Evolutionary conservation across 2,797 vertebrate genomes (phyloP).

Genomic region (Pipistrellus pygmaeus): DNA sequence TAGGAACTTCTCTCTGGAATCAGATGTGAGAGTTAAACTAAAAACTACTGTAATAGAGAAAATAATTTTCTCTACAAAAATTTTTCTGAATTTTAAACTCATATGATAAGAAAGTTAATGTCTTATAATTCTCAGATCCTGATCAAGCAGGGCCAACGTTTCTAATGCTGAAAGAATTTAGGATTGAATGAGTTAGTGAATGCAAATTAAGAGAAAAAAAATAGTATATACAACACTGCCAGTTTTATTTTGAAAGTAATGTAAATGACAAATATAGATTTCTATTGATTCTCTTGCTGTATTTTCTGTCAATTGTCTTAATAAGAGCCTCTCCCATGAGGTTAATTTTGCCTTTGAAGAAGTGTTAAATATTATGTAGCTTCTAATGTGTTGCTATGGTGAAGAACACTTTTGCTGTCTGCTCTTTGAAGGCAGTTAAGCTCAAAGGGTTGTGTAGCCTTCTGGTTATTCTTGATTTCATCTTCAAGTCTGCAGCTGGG

Average conservation of each 20-base stretch:
- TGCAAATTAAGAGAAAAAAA: constrained; percentile 30
- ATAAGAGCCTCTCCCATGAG: background rate
- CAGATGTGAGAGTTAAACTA: background rate
- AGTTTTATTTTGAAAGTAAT: constrained; percentile 23
- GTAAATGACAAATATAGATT: background rate
- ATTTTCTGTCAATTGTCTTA: constrained; percentile 49
- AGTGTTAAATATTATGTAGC: constrained; percentile 41
- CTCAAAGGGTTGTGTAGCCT: constrained; percentile 3
- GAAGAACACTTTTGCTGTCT: background rate
- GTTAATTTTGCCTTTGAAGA: constrained; percentile 59
- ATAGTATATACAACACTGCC: background rate
- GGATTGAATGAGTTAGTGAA: background rate
- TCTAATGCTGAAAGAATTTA: constrained; percentile 6
- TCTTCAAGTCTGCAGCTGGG: constrained; percentile 50
- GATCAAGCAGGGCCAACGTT: background rate
- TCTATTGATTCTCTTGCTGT: constrained; percentile 6
- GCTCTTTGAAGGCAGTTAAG: background rate
- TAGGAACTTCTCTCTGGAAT: background rate
- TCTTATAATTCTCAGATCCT: background rate
- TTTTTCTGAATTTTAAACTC: background rate
- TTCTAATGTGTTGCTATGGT: constrained; percentile 24
- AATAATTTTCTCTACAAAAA: background rate
- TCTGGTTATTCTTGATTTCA: constrained; percentile 58
- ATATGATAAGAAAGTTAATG: background rate
- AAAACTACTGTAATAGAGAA: background rate